Base-by-base conservation (phyloP, 2,888 invertebrate species). In the Oscheius sp. region DNA sequence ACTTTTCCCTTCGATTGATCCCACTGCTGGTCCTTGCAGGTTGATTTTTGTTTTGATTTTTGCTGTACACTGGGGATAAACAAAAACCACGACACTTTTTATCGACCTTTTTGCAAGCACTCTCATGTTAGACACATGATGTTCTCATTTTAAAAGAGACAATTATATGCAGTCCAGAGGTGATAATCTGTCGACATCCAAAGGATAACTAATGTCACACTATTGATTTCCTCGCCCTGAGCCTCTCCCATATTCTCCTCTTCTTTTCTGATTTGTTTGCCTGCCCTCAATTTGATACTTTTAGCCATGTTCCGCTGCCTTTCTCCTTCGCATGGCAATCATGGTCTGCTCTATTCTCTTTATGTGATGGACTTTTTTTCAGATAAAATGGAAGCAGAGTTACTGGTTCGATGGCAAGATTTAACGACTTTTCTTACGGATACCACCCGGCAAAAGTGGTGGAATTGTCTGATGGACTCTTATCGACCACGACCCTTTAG, bases 401-500 rank as follows among this genome's bases (percentile, higher is more conserved):
- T 79, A 2, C 59, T 64, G 17, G 41, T 54, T 14, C 75, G 80
- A 2, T 79, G 80, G 80, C 67, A 74, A 56, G 80, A 79, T 57
- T 57, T 79, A 33, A 79, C 81, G 5, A 56, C 64, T 17, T 79
- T 82, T 59, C 57, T 82, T 9, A 38, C 69, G 2, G 74, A 67
- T 33, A 50, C 54, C 6, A 66, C 51, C 12, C 54, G 66, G n/a
- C 72, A 73, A 8, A 80, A 80, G 28, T 79, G 80, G 80, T 82
- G 81, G 81, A 47, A 68, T 8, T 28, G 32, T 17, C 70, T 79
- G 30, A 44, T 59, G 33, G 71, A 70, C 9, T 45, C 49, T 20
- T 85, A 86, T 61, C 28, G 70, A 3, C 71, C 77, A 51, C 71
- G 86, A 17, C 73, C 75, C 20, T 86, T 86, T 67, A 83, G 86